phyloP scores from a whole-genome alignment of 2,888 invertebrate species.

The Hecatera dysodea region DNA sequence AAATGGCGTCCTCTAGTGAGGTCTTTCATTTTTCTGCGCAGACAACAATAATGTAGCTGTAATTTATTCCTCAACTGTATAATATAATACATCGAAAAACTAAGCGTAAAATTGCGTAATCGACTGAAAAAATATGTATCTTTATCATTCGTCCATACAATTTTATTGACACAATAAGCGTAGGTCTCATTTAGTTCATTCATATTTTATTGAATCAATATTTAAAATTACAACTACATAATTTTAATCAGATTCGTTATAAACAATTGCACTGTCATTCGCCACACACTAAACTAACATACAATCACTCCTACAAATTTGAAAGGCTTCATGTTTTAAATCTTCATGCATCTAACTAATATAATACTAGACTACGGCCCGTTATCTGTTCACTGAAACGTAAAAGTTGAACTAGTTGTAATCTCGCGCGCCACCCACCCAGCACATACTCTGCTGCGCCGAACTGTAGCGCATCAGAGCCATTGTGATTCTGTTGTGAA shows the following conservation, averaged over 20 bases:
- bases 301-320: conserved; percentile 49
- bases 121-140: conserved; percentile 83
- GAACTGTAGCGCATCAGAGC: background rate
- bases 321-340: conserved; percentile 49
- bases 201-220: conserved; percentile 65
- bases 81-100: conserved; percentile 76
- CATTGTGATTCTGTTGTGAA: background rate
- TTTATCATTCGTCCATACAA: conserved; percentile 72
- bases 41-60: conserved; percentile 37
- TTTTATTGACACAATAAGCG: conserved; percentile 82
- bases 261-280: conserved; percentile 74
- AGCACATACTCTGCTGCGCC: background rate
- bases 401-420: conserved; percentile 37
- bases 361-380: conserved; percentile 60
- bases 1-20: conserved; percentile 28
- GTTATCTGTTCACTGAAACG: conserved; percentile 68
- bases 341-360: conserved; percentile 55
- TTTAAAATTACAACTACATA: conserved; percentile 69
- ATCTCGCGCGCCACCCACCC: conserved; percentile 27
- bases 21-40: conserved; percentile 34
- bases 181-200: conserved; percentile 75
- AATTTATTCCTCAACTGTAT: conserved; percentile 69
- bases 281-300: conserved; percentile 63
- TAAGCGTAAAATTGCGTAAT: conserved; percentile 77
- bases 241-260: conserved; percentile 71